phyloP scores from a whole-genome alignment of 2,113 vertebrate species.

The Macroglossus sobrinus region DNA sequence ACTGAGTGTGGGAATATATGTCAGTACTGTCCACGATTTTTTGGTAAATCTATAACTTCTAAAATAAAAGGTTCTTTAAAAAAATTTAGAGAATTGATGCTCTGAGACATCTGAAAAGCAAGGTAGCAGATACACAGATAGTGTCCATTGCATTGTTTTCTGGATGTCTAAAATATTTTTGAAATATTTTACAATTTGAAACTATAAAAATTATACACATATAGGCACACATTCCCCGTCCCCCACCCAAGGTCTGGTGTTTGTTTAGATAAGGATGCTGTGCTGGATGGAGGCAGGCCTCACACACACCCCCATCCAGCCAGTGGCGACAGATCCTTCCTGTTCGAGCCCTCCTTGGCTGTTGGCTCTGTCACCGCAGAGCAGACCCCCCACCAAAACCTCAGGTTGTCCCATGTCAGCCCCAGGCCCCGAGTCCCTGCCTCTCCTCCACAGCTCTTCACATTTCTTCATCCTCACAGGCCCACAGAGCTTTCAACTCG shows the following conservation, averaged over 20 bases:
- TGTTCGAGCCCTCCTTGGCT: not conserved
- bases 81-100: not conserved
- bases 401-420: not conserved
- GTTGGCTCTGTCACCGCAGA: not conserved
- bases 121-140: not conserved
- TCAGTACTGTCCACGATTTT: not conserved
- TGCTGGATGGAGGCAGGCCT: not conserved
- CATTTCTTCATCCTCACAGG: no score
- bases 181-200: not conserved
- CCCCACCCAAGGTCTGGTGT: not conserved
- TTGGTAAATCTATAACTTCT: not conserved
- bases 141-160: not conserved
- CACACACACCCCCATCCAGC: not conserved
- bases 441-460: not conserved
- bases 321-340: rapidly evolving
- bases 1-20: not conserved
- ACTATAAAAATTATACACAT: not conserved
- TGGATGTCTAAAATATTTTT: not conserved
- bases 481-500: not conserved
- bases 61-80: not conserved
- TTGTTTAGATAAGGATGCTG: not conserved
- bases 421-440: not conserved
- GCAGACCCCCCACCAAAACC: not conserved
- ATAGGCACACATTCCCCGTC: not conserved
- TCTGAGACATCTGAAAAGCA: not conserved